Evolutionary conservation across 2,888 invertebrate genomes (phyloP).

Genomic region (Athalia cordata): DNA sequence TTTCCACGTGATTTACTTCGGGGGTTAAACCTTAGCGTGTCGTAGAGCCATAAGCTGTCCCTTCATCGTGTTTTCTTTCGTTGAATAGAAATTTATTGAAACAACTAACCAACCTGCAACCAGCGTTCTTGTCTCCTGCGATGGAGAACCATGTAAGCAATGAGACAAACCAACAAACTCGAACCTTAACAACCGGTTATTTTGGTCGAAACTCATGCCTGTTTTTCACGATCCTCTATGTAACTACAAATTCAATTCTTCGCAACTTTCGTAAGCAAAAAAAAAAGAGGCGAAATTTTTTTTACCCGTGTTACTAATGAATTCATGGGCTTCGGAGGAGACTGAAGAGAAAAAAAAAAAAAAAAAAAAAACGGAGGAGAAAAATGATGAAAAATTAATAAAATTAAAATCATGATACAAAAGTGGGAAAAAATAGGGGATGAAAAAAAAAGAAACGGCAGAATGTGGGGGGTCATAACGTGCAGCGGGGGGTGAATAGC

Average conservation of each 20-base stretch:
- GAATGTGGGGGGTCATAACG: not conserved
- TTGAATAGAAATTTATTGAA: slow-evolving; percentile 59
- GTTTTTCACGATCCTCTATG: not conserved
- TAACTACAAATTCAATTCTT: not conserved
- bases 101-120: slow-evolving; percentile 47
- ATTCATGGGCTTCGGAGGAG: not conserved
- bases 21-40: slow-evolving; percentile 50
- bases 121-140: slow-evolving; percentile 50
- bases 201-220: slow-evolving; percentile 38
- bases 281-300: not conserved
- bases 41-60: slow-evolving; percentile 50
- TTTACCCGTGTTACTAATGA: not conserved
- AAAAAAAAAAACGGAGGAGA: not conserved
- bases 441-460: not conserved
- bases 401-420: not conserved
- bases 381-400: not conserved
- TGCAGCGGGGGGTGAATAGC: not conserved
- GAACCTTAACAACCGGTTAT: slow-evolving; percentile 49
- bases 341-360: not conserved
- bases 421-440: not conserved
- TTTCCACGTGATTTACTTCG: slow-evolving; percentile 10
- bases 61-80: slow-evolving; percentile 51
- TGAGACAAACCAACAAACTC: not conserved
- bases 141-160: no score
- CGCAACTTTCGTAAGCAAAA: no score